These are phyloP conservation scores for Rutpela maculata DNA, from an alignment of 2,888 invertebrate species.

Conservation along the genomic window DNA sequence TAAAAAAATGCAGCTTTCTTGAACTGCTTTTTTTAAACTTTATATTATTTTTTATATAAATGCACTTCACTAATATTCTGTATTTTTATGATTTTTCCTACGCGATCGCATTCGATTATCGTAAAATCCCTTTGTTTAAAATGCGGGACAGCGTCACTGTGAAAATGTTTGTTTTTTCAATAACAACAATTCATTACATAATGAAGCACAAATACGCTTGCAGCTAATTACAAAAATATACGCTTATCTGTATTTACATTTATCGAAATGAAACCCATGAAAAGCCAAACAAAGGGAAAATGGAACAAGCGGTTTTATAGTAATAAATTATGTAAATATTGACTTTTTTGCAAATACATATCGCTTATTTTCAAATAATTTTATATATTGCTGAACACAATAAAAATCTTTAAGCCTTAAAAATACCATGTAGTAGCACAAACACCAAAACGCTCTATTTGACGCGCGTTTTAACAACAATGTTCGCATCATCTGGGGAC, in stretches of 20 bases:
- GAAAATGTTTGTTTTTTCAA: constrained; percentile 5
- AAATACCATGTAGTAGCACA: too few relatives aligned
- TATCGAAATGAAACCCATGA: not conserved
- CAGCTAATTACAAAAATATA: constrained; percentile 31
- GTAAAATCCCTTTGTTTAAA: not conserved
- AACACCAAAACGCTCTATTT: too few relatives aligned
- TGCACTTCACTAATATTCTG: too few relatives aligned
- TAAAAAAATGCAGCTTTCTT: too few relatives aligned
- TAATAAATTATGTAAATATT: constrained; percentile 34
- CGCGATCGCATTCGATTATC: not conserved
- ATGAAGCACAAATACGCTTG: not conserved
- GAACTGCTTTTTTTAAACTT: too few relatives aligned
- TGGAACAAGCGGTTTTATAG: not conserved
- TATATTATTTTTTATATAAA: too few relatives aligned
- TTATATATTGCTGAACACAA: too few relatives aligned
- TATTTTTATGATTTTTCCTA: not conserved
- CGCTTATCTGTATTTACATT: constrained; percentile 18
- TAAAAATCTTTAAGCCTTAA: too few relatives aligned
- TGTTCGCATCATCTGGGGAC: too few relatives aligned
- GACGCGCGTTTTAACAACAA: too few relatives aligned
- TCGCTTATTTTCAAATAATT: not conserved
- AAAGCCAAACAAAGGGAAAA: constrained; percentile 10
- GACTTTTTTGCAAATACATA: constrained; percentile 12
- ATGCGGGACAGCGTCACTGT: not conserved
- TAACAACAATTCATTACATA: constrained; percentile 30